phyloP scores from a whole-genome alignment of 2,113 vertebrate species.

The Ibidorhyncha struthersii region DNA sequence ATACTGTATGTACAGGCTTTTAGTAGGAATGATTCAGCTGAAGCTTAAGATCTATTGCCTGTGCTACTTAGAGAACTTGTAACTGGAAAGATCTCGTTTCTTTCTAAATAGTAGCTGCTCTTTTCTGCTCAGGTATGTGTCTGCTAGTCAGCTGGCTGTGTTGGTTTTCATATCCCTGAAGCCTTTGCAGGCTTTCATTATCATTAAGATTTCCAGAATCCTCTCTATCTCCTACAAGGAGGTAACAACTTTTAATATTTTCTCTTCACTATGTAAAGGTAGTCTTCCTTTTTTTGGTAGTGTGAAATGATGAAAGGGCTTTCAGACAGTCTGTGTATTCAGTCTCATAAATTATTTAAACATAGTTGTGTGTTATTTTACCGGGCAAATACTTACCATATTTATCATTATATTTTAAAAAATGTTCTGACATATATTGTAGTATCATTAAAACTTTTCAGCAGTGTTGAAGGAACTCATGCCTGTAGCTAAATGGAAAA shows the following conservation, averaged over 20 bases:
- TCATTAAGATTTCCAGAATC: background rate
- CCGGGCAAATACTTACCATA: background rate
- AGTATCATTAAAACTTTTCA: conserved; percentile 1
- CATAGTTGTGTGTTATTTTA: background rate
- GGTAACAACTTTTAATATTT: background rate
- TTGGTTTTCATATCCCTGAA: background rate
- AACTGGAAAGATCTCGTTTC: background rate
- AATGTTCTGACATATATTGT: background rate
- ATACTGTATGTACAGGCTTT: background rate
- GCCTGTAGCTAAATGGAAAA: conserved; percentile 36
- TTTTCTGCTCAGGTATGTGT: background rate
- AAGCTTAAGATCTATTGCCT: background rate
- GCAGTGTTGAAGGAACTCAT: background rate
- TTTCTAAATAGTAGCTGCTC: background rate
- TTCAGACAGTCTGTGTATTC: background rate
- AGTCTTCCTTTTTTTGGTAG: background rate
- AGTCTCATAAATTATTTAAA: background rate
- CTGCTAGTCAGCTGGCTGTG: background rate
- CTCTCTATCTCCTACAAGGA: background rate
- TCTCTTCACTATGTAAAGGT: background rate
- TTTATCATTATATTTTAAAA: background rate
- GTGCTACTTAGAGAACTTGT: background rate
- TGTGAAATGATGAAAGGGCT: background rate
- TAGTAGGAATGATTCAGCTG: background rate
- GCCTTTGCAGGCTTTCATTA: background rate